phyloP scores from a whole-genome alignment of 2,888 invertebrate genomes.

The Galeruca laticollis region DNA sequence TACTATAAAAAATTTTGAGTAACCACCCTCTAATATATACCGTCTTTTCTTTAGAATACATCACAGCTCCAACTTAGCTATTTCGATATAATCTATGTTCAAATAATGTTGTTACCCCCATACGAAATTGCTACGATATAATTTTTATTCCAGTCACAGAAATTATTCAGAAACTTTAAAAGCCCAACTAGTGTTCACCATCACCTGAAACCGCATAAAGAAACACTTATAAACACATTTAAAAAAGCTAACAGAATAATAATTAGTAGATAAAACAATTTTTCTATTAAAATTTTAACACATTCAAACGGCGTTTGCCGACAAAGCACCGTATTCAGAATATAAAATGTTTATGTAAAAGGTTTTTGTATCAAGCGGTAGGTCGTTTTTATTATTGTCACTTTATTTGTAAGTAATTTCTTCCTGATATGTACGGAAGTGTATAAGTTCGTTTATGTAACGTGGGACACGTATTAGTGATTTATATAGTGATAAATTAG shows the following conservation, averaged over 20 bases:
- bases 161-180: slow-evolving; percentile 12
- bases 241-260: slow-evolving; percentile 35
- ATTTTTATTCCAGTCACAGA: slow-evolving; percentile 4
- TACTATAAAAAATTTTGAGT: too few species aligned
- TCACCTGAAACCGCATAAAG: slow-evolving; percentile 24
- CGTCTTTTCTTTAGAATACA: too few species aligned
- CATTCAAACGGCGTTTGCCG: slow-evolving; percentile 35
- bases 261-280: slow-evolving; percentile 33
- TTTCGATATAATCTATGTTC: not conserved
- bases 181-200: slow-evolving; percentile 16
- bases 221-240: slow-evolving; percentile 28
- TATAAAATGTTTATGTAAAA: slow-evolving; percentile 19
- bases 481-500: not conserved
- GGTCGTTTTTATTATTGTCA: slow-evolving; percentile 11
- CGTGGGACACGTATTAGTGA: not conserved
- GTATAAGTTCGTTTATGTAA: not conserved
- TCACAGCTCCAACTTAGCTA: not conserved
- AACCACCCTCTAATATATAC: too few species aligned
- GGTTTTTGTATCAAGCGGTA: slow-evolving; percentile 5
- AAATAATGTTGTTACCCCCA: slow-evolving; percentile 1
- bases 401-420: slow-evolving; percentile 4
- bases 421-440: slow-evolving; percentile 12
- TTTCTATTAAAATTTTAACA: slow-evolving; percentile 33
- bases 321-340: slow-evolving; percentile 37
- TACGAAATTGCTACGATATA: not conserved